Evolutionary conservation across 2,888 invertebrate genomes (phyloP), one percentile per base, ranked within the genome.

Genomic region (Lacanobia oleracea): DNA sequence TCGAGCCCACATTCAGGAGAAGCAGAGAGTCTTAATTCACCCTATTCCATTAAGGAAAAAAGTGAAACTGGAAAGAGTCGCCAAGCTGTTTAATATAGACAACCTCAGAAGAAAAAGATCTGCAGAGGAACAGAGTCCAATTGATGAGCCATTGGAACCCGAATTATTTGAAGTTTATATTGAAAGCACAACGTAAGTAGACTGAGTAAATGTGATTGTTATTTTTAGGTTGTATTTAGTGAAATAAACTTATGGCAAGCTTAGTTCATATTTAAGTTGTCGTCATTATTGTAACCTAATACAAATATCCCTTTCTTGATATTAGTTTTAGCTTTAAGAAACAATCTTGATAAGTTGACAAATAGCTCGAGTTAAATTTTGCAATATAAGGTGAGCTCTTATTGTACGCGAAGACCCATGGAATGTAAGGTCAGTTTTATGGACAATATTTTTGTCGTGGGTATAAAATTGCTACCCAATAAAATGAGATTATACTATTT

Each of bases 171-270:
- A 94, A 84, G 86, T 89, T 0, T 92, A 89, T 69, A 67, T 94
- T 14, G 94, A 93, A 64, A 93, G 77, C 85, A 91, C 89, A 16
- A 92, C 87, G 95, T 95, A 89, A 94, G 95, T 94, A 84, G 43
- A 51, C 23, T 68, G 54, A 27, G 62, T 23, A 71, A n/a, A 33
- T 56, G 27, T 27, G 50, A 12, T 12, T 63, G 23, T 10, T 21
- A 14, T 56, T 64, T 48, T 21, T 62, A 43, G 16, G 33, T 70
- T 43, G 37, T 60, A 50, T 54, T 16, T 60, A 18, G 56, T 37
- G 3, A 51, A 61, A 48, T 75, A 62, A 59, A 56, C 14, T 59
- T 21, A 2, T 3, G 21, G 62, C n/a, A 50, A 64, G 9, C 1
- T 14, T 18, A 23, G 33, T 27, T 67, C 67, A 77, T 67, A 72